phyloP scores from a whole-genome alignment of 2,888 invertebrate genomes.

The Lamproptera curius region DNA sequence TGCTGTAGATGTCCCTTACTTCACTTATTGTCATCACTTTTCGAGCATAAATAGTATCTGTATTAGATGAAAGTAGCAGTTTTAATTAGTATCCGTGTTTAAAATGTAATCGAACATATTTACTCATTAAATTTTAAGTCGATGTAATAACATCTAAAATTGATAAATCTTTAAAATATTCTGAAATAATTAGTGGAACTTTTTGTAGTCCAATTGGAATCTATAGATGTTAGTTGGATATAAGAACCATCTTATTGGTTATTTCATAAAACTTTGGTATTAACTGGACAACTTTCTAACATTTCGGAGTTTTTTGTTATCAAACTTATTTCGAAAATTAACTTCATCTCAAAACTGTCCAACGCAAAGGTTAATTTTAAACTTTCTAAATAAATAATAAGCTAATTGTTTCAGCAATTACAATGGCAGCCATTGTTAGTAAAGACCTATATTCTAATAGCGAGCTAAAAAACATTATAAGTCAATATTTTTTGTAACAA shows the following conservation, averaged over 20 bases:
- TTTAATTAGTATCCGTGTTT: slow-evolving; percentile 19
- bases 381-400: too few species aligned
- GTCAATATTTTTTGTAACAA: too few species aligned
- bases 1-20: too few species aligned
- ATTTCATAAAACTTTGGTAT: not conserved
- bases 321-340: too few species aligned
- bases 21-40: not conserved
- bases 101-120: slow-evolving; percentile 11
- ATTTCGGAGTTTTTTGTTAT: too few species aligned
- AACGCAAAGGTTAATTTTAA: too few species aligned
- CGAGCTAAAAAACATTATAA: not conserved
- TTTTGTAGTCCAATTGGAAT: slow-evolving; percentile 3
- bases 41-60: slow-evolving; percentile 4
- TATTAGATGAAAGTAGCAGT: slow-evolving; percentile 25
- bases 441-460: not conserved
- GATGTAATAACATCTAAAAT: slow-evolving; percentile 1
- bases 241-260: not conserved
- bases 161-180: slow-evolving; percentile 1
- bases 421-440: too few species aligned
- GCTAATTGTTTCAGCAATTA: too few species aligned
- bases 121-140: slow-evolving; percentile 11
- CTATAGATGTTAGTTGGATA: slow-evolving; percentile 7
- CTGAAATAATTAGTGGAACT: slow-evolving; percentile 1
- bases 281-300: too few species aligned
- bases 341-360: too few species aligned